Evolutionary conservation across 2,888 invertebrate species (phyloP).

Genomic region (Cylindroiulus punctatus): DNA sequence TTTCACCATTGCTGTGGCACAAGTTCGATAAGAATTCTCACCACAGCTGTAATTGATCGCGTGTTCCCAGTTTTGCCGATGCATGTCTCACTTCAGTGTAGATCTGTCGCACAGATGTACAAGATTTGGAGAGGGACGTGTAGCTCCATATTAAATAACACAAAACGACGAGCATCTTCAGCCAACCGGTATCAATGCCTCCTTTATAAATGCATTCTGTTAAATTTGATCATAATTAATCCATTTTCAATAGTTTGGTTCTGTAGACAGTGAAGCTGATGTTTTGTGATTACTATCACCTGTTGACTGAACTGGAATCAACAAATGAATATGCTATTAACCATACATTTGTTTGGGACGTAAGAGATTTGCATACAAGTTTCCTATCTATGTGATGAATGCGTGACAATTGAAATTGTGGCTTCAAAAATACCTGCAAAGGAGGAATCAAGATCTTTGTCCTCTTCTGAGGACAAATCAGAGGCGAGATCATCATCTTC

Average conservation of each 20-base stretch:
- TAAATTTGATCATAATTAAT: background rate
- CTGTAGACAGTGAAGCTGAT: background rate
- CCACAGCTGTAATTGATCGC: background rate
- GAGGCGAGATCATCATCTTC: background rate
- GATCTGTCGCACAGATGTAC: slow-evolving; percentile 13
- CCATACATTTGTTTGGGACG: too few relatives aligned
- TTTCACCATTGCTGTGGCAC: background rate
- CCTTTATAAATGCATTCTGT: background rate
- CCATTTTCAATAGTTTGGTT: background rate
- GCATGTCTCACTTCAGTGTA: background rate
- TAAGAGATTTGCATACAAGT: too few relatives aligned
- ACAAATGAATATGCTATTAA: too few relatives aligned
- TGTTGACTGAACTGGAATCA: background rate
- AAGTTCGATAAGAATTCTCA: background rate
- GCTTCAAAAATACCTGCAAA: background rate
- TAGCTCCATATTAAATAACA: background rate
- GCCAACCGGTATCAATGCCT: background rate
- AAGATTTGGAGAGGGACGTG: background rate
- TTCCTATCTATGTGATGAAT: too few relatives aligned
- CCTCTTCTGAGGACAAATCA: slow-evolving; percentile 7
- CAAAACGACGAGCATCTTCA: background rate
- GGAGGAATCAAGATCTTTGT: background rate
- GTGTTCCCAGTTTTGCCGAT: background rate
- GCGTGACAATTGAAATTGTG: too few relatives aligned
- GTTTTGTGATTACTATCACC: background rate